phyloP scores from a whole-genome alignment of 2,888 invertebrate species.

The Eupithecia tripunctaria region DNA sequence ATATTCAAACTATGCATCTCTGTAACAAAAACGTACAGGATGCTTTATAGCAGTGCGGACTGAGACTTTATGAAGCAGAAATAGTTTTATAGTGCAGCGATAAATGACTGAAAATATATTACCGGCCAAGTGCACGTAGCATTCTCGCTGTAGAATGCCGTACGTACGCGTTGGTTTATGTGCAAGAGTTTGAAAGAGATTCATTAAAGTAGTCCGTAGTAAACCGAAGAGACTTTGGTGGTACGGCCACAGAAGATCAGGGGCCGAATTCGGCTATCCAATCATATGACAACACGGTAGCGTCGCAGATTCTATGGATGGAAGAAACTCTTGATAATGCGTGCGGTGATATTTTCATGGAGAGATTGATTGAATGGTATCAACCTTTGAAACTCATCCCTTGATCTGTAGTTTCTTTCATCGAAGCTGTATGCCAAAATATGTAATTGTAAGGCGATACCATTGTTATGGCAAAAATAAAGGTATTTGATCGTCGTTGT shows the following conservation, averaged over 20 bases:
- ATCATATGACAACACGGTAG: too few species aligned
- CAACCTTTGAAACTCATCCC: too few species aligned
- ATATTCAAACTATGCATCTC: neutral
- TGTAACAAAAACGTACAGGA: neutral
- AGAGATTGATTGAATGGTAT: too few species aligned
- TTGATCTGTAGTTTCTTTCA: too few species aligned
- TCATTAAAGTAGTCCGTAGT: neutral
- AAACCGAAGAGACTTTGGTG: neutral
- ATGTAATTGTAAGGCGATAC: too few species aligned
- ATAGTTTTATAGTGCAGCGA: conserved; percentile 38
- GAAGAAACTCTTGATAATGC: too few species aligned
- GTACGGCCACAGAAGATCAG: neutral
- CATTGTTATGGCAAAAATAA: too few species aligned
- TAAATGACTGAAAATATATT: conserved; percentile 30
- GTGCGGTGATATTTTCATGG: too few species aligned
- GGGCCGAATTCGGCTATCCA: too few species aligned
- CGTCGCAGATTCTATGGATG: too few species aligned
- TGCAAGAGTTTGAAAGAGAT: neutral
- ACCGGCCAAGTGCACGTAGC: conserved; percentile 8
- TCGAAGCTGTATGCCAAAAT: too few species aligned
- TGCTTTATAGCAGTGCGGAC: conserved; percentile 26
- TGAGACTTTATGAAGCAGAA: conserved; percentile 35
- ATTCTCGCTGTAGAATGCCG: neutral
- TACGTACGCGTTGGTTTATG: neutral
- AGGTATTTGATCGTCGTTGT: too few species aligned